These are phyloP conservation scores for Vidua chalybeata DNA, from an alignment of 2,113 vertebrate species.

Conservation along the genomic window DNA sequence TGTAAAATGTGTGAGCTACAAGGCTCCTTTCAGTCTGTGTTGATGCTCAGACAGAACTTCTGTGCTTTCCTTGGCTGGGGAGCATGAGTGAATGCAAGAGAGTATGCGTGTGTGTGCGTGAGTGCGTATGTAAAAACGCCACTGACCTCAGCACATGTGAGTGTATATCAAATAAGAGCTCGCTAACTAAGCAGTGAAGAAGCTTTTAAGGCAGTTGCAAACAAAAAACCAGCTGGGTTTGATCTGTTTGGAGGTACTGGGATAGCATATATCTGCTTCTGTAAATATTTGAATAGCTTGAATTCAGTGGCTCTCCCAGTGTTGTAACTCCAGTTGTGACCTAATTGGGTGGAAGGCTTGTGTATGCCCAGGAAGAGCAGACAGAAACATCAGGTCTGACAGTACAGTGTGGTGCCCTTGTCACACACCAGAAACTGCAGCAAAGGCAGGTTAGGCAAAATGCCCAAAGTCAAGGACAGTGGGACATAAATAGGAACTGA, in stretches of 20 bases:
- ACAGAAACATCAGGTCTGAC: not conserved
- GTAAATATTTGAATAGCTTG: not conserved
- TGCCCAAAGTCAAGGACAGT: not conserved
- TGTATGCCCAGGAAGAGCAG: not conserved
- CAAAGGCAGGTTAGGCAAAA: not conserved
- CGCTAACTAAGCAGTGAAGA: not conserved
- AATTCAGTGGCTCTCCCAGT: not conserved
- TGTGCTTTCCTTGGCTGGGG: not conserved
- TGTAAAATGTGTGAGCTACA: accelerated
- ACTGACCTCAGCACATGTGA: not conserved
- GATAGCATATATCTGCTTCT: not conserved
- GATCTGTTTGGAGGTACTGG: not conserved
- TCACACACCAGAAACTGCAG: not conserved
- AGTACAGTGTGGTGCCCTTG: not conserved
- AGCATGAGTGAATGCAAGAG: not conserved
- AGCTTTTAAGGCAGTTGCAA: not conserved
- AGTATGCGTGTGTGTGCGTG: not conserved
- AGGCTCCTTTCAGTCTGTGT: not conserved
- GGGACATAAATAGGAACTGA: not conserved
- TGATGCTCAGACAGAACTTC: accelerated
- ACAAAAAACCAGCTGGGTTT: not conserved
- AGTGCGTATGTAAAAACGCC: not conserved
- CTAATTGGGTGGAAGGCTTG: not conserved
- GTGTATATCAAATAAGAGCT: not conserved
- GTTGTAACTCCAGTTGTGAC: not conserved